phyloP scores from a whole-genome alignment of 2,797 vertebrate genomes.

The Eremophila alpestris region DNA sequence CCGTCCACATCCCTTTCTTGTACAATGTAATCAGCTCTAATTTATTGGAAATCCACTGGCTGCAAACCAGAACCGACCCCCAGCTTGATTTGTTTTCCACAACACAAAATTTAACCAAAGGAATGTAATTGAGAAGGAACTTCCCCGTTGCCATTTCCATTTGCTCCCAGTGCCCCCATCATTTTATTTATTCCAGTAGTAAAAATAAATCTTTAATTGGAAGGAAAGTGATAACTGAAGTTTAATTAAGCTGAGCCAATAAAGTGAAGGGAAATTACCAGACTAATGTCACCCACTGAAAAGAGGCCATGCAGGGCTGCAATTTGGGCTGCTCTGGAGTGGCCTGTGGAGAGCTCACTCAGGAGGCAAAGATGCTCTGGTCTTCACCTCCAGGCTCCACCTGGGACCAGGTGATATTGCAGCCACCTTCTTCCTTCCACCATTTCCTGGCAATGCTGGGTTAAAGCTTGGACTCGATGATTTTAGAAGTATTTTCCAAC shows the following conservation, averaged over 20 bases:
- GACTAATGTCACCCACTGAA: neutral
- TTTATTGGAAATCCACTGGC: neutral
- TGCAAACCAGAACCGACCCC: neutral
- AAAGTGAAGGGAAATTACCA: constrained; percentile 32
- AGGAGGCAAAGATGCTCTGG: neutral
- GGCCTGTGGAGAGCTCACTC: neutral
- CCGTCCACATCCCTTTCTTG: neutral
- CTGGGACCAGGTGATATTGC: neutral
- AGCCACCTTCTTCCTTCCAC: neutral
- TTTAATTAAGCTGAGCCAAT: constrained; percentile 59
- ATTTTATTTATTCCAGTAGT: constrained; percentile 51
- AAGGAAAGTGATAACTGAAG: constrained; percentile 47
- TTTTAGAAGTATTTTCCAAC: neutral
- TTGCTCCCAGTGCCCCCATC: constrained; percentile 24
- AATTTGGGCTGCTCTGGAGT: neutral
- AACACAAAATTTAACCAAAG: constrained; percentile 20
- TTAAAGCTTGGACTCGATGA: fast-evolving
- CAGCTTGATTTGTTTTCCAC: constrained; percentile 23
- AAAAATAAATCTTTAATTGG: constrained; percentile 61
- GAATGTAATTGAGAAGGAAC: constrained; percentile 18
- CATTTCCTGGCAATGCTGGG: neutral
- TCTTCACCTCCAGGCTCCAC: neutral
- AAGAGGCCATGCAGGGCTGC: neutral
- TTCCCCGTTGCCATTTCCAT: neutral
- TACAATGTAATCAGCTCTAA: neutral